Evolutionary conservation across 2,888 invertebrate genomes (phyloP), one percentile per base, ranked within the genome.

Genomic region (Caenorhabditis doughertyi): DNA sequence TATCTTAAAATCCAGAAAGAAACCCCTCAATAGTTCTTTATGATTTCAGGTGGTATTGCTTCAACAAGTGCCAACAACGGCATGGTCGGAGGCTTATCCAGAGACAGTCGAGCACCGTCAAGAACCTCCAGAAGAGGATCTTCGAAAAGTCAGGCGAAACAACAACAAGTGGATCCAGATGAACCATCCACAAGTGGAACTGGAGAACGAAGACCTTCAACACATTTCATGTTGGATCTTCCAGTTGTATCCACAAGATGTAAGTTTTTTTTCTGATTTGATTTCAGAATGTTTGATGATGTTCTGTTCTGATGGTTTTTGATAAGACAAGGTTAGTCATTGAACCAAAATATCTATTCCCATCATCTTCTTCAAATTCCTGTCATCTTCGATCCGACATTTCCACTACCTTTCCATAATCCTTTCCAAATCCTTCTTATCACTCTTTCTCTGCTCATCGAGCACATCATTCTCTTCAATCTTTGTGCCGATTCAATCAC

Each of bases 221-320:
- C 81, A 21, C 77, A 77, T 49, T 82, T 82, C 27, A 72, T 60
- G 47, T 53, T 82, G 16, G 81, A 82, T 72, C 18, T 82, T 8
- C 81, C 81, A 2, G 81, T 82, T 11, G 81, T 82, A 11, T 82
- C 81, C 11, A 82, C 77, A 16, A 27, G 81, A 72, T 72, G 81
- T 82, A 60, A 77, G 81, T 77, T n/a, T 29, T 70, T 29, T 49
- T 64, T 51, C 16, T 65, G 29, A 51, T 32, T 35, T 25, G 16
- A 13, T 35, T 21, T 65, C 56, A 18, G 25, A n/a, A n/a, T n/a
- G 23, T 44, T 27, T 53, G 29, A 27, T 47, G 27, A 27, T 62
- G 16, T 39, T 13, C 9, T 39, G 49, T 32, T 70, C 44, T 56
- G 58, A 58, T 68, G 68, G 68, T 68, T 67, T 53, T n/a, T 53